Evolutionary conservation across 2,113 vertebrate genomes (phyloP), one percentile per base, ranked within the genome.

Genomic region (Poeciliopsis turrubarensis): DNA sequence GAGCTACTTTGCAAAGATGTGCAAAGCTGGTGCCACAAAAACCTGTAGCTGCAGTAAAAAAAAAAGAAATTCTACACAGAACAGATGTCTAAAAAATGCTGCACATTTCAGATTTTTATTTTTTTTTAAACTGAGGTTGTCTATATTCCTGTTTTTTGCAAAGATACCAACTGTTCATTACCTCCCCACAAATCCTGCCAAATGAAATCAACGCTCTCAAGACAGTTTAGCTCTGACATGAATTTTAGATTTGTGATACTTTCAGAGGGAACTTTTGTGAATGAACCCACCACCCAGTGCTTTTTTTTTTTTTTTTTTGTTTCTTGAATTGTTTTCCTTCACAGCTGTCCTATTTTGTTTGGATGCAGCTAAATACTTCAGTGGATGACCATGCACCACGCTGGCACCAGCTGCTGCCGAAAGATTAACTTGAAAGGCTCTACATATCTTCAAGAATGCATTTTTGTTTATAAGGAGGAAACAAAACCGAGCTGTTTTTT

Each of bases 401-500:
- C 47, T 54, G 68, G 41, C 76, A 39, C 69, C 87, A 80, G 81
- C 83, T 91, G 91, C 65, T 78, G 60, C 47, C 22, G 65, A 26
- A 60, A 80, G 80, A 86, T 86, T 82, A 81, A 89, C 80, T 84
- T 77, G 80, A 85, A 82, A 79, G 82, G 14, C 81, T 70, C 64
- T 68, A 73, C 79, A 83, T 76, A 79, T 84, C 85, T 88, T 79
- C 72, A 60, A 82, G 72, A 65, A 83, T 75, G 44, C 63, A 47
- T 83, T 87, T 88, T 86, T 77, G 74, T 78, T 77, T 71, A 26
- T 68, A 69, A 72, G 72, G 60, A 73, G 64, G 66, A 76, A 91
- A 85, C 68, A 75, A 84, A 89, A 88, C 83, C 76, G 86, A 79
- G 82, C 65, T n/a, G 70, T 80, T 83, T 29, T 3, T 29, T 29